Percentiles rank a stretch among this genome's conserved stretches.
Conservation (phyloP, 1,140 invertebrate genomes). For the Mercenaria mercenaria region DNA sequence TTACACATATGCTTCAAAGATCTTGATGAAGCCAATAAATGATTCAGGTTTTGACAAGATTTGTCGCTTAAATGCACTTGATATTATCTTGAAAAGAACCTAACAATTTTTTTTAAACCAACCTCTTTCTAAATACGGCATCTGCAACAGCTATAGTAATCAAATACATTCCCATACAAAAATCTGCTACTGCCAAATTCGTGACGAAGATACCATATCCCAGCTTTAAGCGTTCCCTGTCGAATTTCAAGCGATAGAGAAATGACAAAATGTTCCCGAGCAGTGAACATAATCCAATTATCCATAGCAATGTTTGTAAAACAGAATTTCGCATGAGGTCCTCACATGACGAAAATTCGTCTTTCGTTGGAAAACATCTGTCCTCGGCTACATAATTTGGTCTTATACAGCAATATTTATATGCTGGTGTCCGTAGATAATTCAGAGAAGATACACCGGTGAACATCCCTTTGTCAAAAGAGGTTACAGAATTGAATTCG, state of each 20-base stretch:
- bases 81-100: too few relatives aligned
- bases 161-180: conserved; percentile 83
- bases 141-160: conserved; percentile 79
- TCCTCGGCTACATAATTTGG: conserved; percentile 41
- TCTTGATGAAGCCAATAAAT: too few relatives aligned
- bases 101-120: too few relatives aligned
- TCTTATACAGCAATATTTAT: conserved; percentile 43
- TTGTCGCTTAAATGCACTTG: too few relatives aligned
- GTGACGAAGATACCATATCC: conserved; percentile 75
- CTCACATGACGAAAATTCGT: conserved; percentile 73
- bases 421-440: background rate
- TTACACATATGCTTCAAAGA: too few relatives aligned
- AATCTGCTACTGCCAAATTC: conserved; percentile 79
- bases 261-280: conserved; percentile 69
- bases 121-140: conserved; percentile 72
- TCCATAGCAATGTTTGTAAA: conserved; percentile 70
- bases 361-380: conserved; percentile 67
- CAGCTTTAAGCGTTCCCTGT: conserved; percentile 59
- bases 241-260: conserved; percentile 69
- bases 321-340: background rate
- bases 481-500: background rate
- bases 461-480: conserved; percentile 28
- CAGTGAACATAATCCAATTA: conserved; percentile 68
- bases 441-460: background rate
- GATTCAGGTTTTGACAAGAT: too few relatives aligned